These are phyloP conservation scores for Boleophthalmus pectinirostris DNA, from an alignment of 2,113 vertebrate genomes.

Conservation along the genomic window DNA sequence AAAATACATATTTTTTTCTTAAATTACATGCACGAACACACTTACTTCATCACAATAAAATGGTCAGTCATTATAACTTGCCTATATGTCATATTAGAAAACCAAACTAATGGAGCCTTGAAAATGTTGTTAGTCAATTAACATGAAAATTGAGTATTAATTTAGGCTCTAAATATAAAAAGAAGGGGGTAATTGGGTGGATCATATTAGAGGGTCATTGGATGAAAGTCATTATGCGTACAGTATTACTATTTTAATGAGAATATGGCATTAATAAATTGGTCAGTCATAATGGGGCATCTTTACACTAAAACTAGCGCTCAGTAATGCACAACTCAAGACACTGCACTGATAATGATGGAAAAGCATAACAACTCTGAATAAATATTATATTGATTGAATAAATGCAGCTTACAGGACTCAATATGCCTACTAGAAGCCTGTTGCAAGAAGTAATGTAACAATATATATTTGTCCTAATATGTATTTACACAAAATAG, in stretches of 20 bases:
- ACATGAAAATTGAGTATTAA: constrained; percentile 62
- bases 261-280: constrained; percentile 38
- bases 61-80: constrained; percentile 31
- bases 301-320: constrained; percentile 24
- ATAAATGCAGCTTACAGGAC: background rate
- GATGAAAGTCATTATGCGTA: constrained; percentile 58
- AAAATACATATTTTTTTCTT: background rate
- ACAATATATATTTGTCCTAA: too few species aligned
- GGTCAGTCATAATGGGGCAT: constrained; percentile 41
- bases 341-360: background rate
- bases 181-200: constrained; percentile 65
- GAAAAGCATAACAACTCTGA: constrained; percentile 11
- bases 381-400: background rate
- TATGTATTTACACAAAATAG: too few species aligned
- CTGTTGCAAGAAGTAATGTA: too few species aligned
- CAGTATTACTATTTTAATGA: constrained; percentile 51
- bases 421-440: too few species aligned
- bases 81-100: constrained; percentile 50
- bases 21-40: constrained; percentile 9
- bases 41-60: constrained; percentile 15
- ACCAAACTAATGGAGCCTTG: constrained; percentile 62
- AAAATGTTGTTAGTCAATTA: constrained; percentile 62
- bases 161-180: constrained; percentile 57
- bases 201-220: constrained; percentile 57
- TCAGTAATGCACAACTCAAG: constrained; percentile 25